Base-by-base conservation (phyloP, 2,113 vertebrate genomes). In the Takifugu flavidus region DNA sequence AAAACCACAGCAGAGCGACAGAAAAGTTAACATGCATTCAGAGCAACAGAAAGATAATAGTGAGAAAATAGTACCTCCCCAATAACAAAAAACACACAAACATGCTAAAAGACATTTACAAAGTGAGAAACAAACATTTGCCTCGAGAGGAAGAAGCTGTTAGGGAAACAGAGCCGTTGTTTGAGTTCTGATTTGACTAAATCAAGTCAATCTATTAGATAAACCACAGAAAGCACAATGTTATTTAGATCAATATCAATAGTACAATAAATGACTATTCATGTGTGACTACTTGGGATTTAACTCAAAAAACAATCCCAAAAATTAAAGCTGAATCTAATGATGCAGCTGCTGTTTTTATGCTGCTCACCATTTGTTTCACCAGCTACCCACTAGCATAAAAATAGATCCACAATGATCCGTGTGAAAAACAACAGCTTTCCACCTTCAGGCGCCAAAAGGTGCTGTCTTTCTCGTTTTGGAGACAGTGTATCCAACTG, bases 31-130 rank as follows among this genome's bases (percentile, higher is more conserved):
- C 94, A 94, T 94, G 94, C 93, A 91, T 86, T 85, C 78, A 90
- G 80, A 85, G 78, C 75, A 84, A 65, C 70, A 56, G 86, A 89
- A 66, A 74, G 64, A 86, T 88, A 60, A 80, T 27, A 61, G 78
- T 73, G 76, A 86, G 82, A 84, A 77, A 81, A 82, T 78, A 74
- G 25, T 25, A 7, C 39, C 47, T 5, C n/a, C 27, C 20, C 64
- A 25, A 29, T 25, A n/a, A 76, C 56, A 62, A 45, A 60, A 57
- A 47, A 47, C 45, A 47, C 45, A 47, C 25, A 27, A 57, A 91
- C 94, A 94, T 94, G 94, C 94, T 86, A 80, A 89, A 87, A 74
- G 87, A 89, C 86, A 86, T 88, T 89, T 91, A 66, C 86, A 86
- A 84, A 39, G 34, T 39, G 34, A 91, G 75, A 45, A 59, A 64